These are phyloP conservation scores for Fratercula arctica DNA, from an alignment of 2,797 vertebrate species.

Conservation along the genomic window DNA sequence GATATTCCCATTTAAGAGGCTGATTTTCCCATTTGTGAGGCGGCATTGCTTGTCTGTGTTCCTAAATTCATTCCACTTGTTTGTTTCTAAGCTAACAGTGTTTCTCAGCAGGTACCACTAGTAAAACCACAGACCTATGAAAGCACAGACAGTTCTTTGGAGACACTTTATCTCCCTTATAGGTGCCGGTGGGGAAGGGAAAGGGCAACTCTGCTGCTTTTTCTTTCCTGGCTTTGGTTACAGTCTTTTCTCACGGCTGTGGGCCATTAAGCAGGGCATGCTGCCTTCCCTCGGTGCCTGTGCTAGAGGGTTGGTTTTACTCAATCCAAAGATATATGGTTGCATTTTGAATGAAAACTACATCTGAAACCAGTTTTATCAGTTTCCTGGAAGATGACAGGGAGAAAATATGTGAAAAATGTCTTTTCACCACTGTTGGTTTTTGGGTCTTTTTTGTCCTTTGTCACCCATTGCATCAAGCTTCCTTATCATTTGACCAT, in stretches of 20 bases:
- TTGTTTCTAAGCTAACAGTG: not conserved
- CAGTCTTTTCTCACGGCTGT: not conserved
- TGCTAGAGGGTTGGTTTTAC: not conserved
- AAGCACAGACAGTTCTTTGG: not conserved
- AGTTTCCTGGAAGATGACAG: slow-evolving; percentile 48
- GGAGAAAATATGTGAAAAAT: slow-evolving; percentile 52
- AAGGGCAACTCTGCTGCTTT: not conserved
- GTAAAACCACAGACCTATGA: not conserved
- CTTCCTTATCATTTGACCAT: slow-evolving; percentile 8
- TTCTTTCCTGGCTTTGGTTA: not conserved
- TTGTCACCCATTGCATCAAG: slow-evolving; percentile 9
- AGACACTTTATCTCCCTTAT: not conserved
- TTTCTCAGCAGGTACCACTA: not conserved
- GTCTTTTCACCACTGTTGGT: not conserved
- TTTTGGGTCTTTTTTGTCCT: not conserved
- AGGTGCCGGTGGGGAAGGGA: not conserved
- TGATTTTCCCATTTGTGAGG: not conserved
- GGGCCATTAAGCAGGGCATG: not conserved
- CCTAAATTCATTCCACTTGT: not conserved
- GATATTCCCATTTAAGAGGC: not conserved
- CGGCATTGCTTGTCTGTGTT: not conserved
- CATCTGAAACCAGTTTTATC: slow-evolving; percentile 61
- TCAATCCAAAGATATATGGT: not conserved
- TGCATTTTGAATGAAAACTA: slow-evolving; percentile 22
- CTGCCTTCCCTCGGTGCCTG: not conserved